Evolutionary conservation across 2,797 vertebrate genomes (phyloP), one percentile per base, ranked within the genome.

Genomic region (Danionella dracula): DNA sequence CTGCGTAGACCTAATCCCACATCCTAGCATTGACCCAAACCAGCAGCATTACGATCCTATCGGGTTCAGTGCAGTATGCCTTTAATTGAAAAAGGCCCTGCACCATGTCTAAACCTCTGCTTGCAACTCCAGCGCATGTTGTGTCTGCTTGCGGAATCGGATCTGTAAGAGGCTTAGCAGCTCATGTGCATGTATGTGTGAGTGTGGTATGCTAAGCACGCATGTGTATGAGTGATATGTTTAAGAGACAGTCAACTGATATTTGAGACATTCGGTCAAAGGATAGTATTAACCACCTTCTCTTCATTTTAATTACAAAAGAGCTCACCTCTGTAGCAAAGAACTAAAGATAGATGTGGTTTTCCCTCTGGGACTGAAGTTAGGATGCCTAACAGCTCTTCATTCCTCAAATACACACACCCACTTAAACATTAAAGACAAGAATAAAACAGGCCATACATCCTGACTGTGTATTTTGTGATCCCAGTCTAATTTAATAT

Each of bases 61-160:
- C 86, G 84, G 73, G 76, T 82, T 9, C 40, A 44, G 70, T 75
- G 71, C 79, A 79, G 84, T 85, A 81, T 77, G 63, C 37, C 64
- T 78, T 76, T 88, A 85, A 90, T 88, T 91, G 73, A 88, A 88
- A 76, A 78, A 84, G 85, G 84, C 81, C 81, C 83, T 74, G 51
- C 79, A 87, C 79, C 86, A 82, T 88, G 85, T 73, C 87, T 86
- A 88, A 90, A 89, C 82, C 84, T 81, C 77, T 85, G 67, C 73
- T 57, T 62, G 71, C 51, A 71, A 75, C 81, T 78, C 74, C 80
- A 82, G 80, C 76, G 73, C 76, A 66, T 84, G 82, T 86, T 82
- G 77, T 83, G 81, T 53, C 77, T 81, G 83, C 79, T 78, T 76
- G 69, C 74, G 78, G 77, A 81, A 82, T 77, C 78, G 76, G 58